Percentiles rank a stretch among this genome's conserved stretches.
These are phyloP conservation scores for Diaphora mendica DNA, from an alignment of 2,888 invertebrate species.

Conservation along the genomic window DNA sequence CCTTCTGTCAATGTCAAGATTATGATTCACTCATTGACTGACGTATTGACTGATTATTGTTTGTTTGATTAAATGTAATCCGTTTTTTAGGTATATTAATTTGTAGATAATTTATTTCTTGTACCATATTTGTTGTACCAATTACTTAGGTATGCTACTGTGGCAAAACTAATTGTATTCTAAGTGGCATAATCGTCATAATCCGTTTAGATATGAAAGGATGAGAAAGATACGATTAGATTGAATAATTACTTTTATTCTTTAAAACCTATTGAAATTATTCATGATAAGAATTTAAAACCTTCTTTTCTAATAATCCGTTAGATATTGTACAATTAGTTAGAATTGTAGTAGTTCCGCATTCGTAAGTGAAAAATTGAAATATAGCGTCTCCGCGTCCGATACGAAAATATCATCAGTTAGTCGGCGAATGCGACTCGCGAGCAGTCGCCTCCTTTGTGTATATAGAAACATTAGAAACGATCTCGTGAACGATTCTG, in stretches of 20 bases:
- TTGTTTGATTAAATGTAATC: too few relatives aligned
- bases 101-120: too few relatives aligned
- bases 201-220: not conserved
- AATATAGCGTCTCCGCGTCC: slow-evolving; percentile 33
- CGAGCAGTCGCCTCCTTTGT: slow-evolving; percentile 28
- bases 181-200: not conserved
- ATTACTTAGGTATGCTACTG: not conserved
- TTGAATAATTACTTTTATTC: not conserved
- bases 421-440: slow-evolving; percentile 24
- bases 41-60: too few relatives aligned
- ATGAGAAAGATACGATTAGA: not conserved
- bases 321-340: not conserved
- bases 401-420: not conserved
- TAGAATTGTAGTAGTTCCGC: not conserved
- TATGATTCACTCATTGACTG: too few relatives aligned
- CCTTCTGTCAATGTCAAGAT: too few relatives aligned
- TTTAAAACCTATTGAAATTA: not conserved
- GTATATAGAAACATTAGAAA: not conserved
- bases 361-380: slow-evolving; percentile 39
- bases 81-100: too few relatives aligned
- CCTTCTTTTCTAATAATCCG: not conserved
- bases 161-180: not conserved
- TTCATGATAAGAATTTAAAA: not conserved
- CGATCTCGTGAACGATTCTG: not conserved
- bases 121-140: not conserved